Conservation (phyloP, 2,888 invertebrate genomes). For the Cheilosia grossa region DNA sequence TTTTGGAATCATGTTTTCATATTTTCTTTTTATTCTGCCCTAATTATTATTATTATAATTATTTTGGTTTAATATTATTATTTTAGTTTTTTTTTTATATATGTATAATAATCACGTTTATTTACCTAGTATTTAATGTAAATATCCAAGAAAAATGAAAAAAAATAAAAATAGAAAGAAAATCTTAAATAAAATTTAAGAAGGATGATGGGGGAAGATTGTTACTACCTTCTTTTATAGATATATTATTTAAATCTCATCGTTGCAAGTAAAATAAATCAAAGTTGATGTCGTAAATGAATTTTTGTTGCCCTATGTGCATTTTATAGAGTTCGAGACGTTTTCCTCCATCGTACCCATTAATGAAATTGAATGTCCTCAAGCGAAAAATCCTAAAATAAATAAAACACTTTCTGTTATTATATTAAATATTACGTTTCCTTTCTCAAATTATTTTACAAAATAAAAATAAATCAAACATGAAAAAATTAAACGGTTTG, state of each 20-base stretch:
- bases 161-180: slow-evolving; percentile 8
- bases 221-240: slow-evolving; percentile 22
- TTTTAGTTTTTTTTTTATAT: slow-evolving; percentile 52
- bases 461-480: slow-evolving; percentile 54
- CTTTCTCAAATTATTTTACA: slow-evolving; percentile 62
- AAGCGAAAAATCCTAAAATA: not conserved
- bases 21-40: slow-evolving; percentile 40
- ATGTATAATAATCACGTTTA: slow-evolving; percentile 59
- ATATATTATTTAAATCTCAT: slow-evolving; percentile 31
- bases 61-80: slow-evolving; percentile 53
- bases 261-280: not conserved
- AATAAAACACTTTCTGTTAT: slow-evolving; percentile 41
- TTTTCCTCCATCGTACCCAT: slow-evolving; percentile 38
- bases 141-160: slow-evolving; percentile 57
- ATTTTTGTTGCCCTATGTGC: slow-evolving; percentile 11
- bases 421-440: slow-evolving; percentile 53
- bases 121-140: slow-evolving; percentile 71
- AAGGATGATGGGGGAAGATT: slow-evolving; percentile 24
- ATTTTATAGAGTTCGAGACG: slow-evolving; percentile 1
- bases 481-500: slow-evolving; percentile 14
- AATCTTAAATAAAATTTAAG: slow-evolving; percentile 49
- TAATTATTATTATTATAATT: slow-evolving; percentile 49
- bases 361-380: slow-evolving; percentile 19
- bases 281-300: not conserved
- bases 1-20: slow-evolving; percentile 61